Percentiles rank a stretch among this genome's conserved stretches.
Conservation (phyloP, 92 coral and sea anemone genomes). For the Palythoa grandiflora region DNA sequence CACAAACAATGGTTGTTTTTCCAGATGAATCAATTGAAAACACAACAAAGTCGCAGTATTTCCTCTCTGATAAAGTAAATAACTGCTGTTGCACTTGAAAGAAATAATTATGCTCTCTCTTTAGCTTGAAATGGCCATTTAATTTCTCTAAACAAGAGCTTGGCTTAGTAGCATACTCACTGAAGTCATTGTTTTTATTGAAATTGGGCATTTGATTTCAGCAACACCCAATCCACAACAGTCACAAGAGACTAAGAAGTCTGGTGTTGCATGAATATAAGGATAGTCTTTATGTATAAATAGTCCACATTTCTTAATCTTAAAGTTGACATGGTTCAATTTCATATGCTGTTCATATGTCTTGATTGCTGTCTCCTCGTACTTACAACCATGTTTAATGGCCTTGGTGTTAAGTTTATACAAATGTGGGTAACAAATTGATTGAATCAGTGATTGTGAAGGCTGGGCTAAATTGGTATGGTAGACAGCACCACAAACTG, state of each 20-base stretch:
- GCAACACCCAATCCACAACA: slow-evolving; percentile 17
- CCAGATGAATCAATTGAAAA: slow-evolving; percentile 46
- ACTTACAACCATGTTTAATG: slow-evolving; percentile 49
- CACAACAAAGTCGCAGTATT: slow-evolving; percentile 75
- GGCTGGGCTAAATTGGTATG: slow-evolving; percentile 76
- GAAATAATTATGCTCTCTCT: slow-evolving; percentile 45
- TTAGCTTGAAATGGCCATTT: slow-evolving; percentile 25
- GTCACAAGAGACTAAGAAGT: slow-evolving; percentile 30
- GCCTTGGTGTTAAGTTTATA: slow-evolving; percentile 48
- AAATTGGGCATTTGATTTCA: slow-evolving; percentile 37
- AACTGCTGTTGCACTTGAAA: slow-evolving; percentile 72
- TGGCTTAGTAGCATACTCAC: slow-evolving; percentile 22
- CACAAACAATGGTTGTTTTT: slow-evolving; percentile 32
- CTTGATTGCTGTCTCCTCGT: slow-evolving; percentile 12
- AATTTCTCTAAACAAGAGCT: slow-evolving; percentile 40
- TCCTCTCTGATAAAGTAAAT: slow-evolving; percentile 38
- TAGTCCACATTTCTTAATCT: slow-evolving; percentile 17
- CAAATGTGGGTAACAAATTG: slow-evolving; percentile 69
- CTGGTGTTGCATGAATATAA: slow-evolving; percentile 23
- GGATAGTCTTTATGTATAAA: slow-evolving; percentile 21
- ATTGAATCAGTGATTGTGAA: slow-evolving; percentile 65
- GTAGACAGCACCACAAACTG: slow-evolving; percentile 64
- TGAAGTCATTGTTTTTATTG: slow-evolving; percentile 36
- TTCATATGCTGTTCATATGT: slow-evolving; percentile 25
- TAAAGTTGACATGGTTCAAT: slow-evolving; percentile 22